A percentile compares a stretch with the other conserved stretches of the same genome.
Evolutionary conservation across 2,888 invertebrate genomes (phyloP).

Genomic region (Brenthis daphne): DNA sequence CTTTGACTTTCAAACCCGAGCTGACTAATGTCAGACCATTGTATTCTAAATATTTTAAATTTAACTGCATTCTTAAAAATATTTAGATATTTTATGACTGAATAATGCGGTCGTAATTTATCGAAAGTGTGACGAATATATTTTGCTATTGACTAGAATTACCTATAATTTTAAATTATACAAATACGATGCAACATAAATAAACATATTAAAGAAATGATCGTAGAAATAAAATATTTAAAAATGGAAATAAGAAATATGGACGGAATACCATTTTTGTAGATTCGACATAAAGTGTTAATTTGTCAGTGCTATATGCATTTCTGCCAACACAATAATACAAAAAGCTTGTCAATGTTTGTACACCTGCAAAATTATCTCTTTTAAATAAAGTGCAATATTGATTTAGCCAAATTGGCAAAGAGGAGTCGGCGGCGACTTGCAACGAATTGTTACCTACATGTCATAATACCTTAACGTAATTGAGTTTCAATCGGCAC

Average conservation of each 20-base stretch:
- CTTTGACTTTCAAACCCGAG: constrained; percentile 18
- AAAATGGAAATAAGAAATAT: neutral
- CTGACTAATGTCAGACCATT: constrained; percentile 18
- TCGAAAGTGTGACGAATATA: constrained; percentile 28
- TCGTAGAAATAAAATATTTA: neutral
- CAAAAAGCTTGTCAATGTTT: constrained; percentile 57
- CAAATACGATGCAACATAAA: neutral
- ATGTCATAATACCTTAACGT: neutral
- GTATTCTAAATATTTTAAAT: constrained; percentile 11
- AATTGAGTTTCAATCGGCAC: neutral
- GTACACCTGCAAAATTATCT: constrained; percentile 62
- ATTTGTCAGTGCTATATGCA: constrained; percentile 73
- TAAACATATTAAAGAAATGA: neutral
- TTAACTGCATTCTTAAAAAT: constrained; percentile 29
- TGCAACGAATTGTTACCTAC: constrained; percentile 8
- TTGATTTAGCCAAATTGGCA: constrained; percentile 42
- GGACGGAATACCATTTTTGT: constrained; percentile 55
- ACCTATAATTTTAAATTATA: constrained; percentile 14
- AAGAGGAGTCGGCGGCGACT: constrained; percentile 2
- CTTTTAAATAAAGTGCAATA: constrained; percentile 58
- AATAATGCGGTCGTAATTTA: constrained; percentile 28
- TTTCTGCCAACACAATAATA: constrained; percentile 59
- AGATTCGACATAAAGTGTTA: constrained; percentile 66
- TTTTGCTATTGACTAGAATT: constrained; percentile 18
- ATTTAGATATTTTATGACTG: constrained; percentile 24